A percentile compares a stretch with the other conserved stretches of the same genome.
These are phyloP conservation scores for Isotomurus palustris DNA, from an alignment of 2,888 invertebrate species.

Conservation along the genomic window DNA sequence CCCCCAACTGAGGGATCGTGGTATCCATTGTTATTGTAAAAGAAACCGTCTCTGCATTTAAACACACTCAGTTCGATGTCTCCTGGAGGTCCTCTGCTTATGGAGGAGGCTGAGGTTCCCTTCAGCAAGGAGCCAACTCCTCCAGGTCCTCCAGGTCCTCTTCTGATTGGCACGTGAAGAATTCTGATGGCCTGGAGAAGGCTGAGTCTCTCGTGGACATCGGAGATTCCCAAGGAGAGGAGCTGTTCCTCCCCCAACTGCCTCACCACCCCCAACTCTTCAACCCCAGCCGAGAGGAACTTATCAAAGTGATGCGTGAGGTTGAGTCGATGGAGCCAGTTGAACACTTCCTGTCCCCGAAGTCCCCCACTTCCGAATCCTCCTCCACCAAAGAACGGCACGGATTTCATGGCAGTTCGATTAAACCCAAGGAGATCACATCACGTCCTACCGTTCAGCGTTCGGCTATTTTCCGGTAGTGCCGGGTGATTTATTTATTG, in stretches of 20 bases:
- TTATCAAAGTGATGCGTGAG: conserved; percentile 41
- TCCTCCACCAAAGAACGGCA: too few relatives aligned
- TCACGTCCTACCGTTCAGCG: too few relatives aligned
- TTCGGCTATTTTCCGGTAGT: too few relatives aligned
- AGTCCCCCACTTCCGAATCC: too few relatives aligned
- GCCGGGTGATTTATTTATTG: too few relatives aligned
- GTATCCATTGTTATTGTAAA: conserved; percentile 8
- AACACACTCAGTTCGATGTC: conserved; percentile 5
- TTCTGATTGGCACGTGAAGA: conserved; percentile 19
- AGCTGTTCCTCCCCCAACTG: conserved; percentile 43
- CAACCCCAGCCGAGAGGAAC: conserved; percentile 39
- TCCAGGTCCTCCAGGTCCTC: too few relatives aligned
- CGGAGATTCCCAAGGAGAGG: conserved; percentile 38
- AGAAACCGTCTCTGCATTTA: background rate
- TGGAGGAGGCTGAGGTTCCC: background rate
- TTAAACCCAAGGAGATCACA: too few relatives aligned
- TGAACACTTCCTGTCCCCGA: conserved; percentile 27
- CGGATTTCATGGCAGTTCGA: too few relatives aligned
- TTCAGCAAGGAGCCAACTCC: too few relatives aligned
- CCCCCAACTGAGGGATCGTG: conserved; percentile 8
- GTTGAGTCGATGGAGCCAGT: conserved; percentile 39
- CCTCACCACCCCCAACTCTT: conserved; percentile 35
- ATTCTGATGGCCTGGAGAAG: conserved; percentile 42
- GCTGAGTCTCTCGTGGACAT: conserved; percentile 42
- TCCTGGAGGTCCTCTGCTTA: background rate